A percentile compares a stretch with the other conserved stretches of the same genome.
Evolutionary conservation across 2,797 vertebrate genomes (phyloP).

Genomic region (Thunnus albacares): DNA sequence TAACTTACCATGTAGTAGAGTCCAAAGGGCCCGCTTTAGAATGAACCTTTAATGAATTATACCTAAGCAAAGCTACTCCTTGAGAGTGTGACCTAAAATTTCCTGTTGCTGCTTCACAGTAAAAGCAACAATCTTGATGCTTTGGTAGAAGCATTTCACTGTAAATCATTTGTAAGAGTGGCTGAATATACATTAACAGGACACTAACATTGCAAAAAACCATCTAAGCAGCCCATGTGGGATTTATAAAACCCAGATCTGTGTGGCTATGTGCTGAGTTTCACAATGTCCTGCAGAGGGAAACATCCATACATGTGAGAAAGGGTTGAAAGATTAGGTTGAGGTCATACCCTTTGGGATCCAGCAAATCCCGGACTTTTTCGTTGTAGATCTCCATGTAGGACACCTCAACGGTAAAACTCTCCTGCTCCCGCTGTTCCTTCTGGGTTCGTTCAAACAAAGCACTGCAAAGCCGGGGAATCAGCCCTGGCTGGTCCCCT

Average conservation of each 20-base stretch:
- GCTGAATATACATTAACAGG: not conserved
- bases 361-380: slow-evolving; percentile 96
- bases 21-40: not conserved
- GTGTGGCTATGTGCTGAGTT: no score
- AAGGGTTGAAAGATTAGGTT: not conserved
- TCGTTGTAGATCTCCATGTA: slow-evolving; percentile 99
- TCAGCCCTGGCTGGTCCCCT: slow-evolving; percentile 92
- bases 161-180: not conserved
- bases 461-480: slow-evolving; percentile 93
- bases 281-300: not conserved
- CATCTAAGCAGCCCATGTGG: not conserved
- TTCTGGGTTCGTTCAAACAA: slow-evolving; percentile 88
- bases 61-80: not conserved
- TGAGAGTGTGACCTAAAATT: not conserved
- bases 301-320: not conserved
- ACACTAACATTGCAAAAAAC: not conserved
- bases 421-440: slow-evolving; percentile 90
- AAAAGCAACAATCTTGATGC: not conserved
- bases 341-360: slow-evolving; percentile 92
- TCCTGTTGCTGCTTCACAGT: not conserved
- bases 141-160: not conserved
- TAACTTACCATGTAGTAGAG: no score
- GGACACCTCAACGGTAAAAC: slow-evolving; percentile 96
- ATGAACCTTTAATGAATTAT: not conserved
- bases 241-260: no score